Evolutionary conservation across 2,113 vertebrate species (phyloP), one percentile per base, ranked within the genome.

Genomic region (Excalfactoria chinensis): DNA sequence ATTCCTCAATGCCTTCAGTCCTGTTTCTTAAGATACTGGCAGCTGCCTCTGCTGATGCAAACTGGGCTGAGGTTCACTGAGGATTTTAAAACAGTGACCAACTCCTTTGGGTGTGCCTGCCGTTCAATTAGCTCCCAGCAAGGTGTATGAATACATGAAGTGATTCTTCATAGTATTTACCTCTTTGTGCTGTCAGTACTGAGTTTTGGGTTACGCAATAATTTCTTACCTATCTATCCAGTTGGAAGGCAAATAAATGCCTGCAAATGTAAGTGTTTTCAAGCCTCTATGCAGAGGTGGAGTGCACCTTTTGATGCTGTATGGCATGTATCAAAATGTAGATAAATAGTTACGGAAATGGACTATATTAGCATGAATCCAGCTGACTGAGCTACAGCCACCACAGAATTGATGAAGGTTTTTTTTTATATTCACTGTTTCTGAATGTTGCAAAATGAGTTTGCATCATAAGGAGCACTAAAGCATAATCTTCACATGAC

Each of bases 111-210:
- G 32, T 79, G 64, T 77, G 55, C 73, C 55, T 74, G 69, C 59
- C 73, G 80, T 89, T 91, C 93, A 77, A 91, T 91, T 91, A 85
- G 46, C 55, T 68, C 64, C 34, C 60, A 88, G 84, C 59, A 89
- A 91, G 51, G 46, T 80, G 46, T 43, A 69, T 46, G 43, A 67
- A 55, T 17, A 85, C 64, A 60, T 89, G 71, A 69, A 83, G 20
- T 70, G 34, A 89, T 80, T 89, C 32, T 73, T 73, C 66, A 51
- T 77, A 73, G 11, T 77, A 55, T 77, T 90, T 67, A 12, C n/a
- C 46, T 26, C 41, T 76, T 93, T 55, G 21, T 83, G 71, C 56
- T 73, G n/a, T 67, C 85, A 69, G 7, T 85, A 71, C 34, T 59
- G 63, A 62, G 28, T 86, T 67, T 59, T 66, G 46, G 48, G 35